Evolutionary conservation across 1,140 invertebrate genomes (phyloP).

Genomic region (Pseudomyrmex flavicornis): DNA sequence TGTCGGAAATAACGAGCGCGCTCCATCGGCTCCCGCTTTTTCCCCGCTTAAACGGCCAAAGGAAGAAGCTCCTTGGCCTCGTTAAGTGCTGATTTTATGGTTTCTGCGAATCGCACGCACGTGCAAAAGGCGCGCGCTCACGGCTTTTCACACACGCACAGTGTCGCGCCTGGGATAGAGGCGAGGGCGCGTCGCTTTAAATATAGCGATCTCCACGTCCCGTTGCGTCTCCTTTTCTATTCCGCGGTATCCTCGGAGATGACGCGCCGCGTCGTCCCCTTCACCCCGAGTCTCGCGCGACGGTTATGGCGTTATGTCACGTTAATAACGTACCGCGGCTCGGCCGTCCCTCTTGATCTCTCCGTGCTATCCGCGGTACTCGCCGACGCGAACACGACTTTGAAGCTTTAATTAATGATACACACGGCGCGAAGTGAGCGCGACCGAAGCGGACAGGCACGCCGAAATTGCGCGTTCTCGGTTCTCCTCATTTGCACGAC

Average conservation of each 20-base stretch:
- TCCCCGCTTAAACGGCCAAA: conserved; percentile 37
- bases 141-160: conserved; percentile 47
- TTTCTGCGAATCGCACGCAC: conserved; percentile 70
- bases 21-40: conserved; percentile 25
- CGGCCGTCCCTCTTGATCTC: conserved; percentile 71
- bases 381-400: conserved; percentile 72
- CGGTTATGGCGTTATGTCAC: conserved; percentile 77
- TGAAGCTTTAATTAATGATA: conserved; percentile 79
- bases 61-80: conserved; percentile 58
- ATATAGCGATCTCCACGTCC: conserved; percentile 66
- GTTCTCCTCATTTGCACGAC: conserved; percentile 67
- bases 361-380: conserved; percentile 69
- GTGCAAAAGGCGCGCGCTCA: conserved; percentile 62
- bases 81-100: conserved; percentile 68
- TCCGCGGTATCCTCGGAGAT: conserved; percentile 49
- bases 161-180: not conserved
- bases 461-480: conserved; percentile 71
- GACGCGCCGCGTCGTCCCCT: conserved; percentile 4
- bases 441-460: conserved; percentile 59
- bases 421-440: conserved; percentile 37
- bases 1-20: conserved; percentile 27
- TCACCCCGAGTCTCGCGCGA: conserved; percentile 2
- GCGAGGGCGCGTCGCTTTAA: conserved; percentile 73
- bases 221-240: conserved; percentile 65
- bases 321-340: conserved; percentile 75